A percentile compares a stretch with the other conserved stretches of the same genome.
Conservation (phyloP, 2,888 invertebrate species). For the Unio delphinus region DNA sequence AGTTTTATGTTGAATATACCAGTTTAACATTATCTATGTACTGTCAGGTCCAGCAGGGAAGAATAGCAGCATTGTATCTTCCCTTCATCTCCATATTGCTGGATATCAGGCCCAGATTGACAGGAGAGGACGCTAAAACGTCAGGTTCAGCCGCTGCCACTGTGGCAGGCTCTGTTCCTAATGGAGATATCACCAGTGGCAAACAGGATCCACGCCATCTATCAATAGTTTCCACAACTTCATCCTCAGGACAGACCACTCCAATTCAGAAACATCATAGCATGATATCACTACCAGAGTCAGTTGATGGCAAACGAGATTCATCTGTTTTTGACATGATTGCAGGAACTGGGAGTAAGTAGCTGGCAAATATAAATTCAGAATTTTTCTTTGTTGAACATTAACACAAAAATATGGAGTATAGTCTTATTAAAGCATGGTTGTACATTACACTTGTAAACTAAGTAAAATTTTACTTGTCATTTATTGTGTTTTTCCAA, state of each 20-base stretch:
- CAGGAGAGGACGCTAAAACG: slow-evolving; percentile 39
- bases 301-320: slow-evolving; percentile 30
- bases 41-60: slow-evolving; percentile 79
- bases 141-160: slow-evolving; percentile 17
- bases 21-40: slow-evolving; percentile 1
- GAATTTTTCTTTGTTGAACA: too few species aligned
- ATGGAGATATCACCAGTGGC: slow-evolving; percentile 32
- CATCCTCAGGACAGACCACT: slow-evolving; percentile 21
- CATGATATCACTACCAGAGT: slow-evolving; percentile 26
- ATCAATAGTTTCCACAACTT: slow-evolving; percentile 5
- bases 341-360: slow-evolving; percentile 55
- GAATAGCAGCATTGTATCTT: slow-evolving; percentile 91
- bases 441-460: too few species aligned
- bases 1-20: too few species aligned
- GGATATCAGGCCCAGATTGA: slow-evolving; percentile 87
- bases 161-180: slow-evolving; percentile 22
- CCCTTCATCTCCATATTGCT: slow-evolving; percentile 91
- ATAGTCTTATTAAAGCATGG: too few species aligned
- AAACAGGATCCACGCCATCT: slow-evolving; percentile 21
- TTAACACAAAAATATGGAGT: too few species aligned
- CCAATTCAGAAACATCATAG: slow-evolving; percentile 32
- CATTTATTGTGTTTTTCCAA: too few species aligned
- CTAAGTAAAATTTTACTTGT: too few species aligned
- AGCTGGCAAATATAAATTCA: background rate
- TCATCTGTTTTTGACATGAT: slow-evolving; percentile 64